Conservation (phyloP, 2,888 invertebrate species). For the Metellina segmentata region DNA sequence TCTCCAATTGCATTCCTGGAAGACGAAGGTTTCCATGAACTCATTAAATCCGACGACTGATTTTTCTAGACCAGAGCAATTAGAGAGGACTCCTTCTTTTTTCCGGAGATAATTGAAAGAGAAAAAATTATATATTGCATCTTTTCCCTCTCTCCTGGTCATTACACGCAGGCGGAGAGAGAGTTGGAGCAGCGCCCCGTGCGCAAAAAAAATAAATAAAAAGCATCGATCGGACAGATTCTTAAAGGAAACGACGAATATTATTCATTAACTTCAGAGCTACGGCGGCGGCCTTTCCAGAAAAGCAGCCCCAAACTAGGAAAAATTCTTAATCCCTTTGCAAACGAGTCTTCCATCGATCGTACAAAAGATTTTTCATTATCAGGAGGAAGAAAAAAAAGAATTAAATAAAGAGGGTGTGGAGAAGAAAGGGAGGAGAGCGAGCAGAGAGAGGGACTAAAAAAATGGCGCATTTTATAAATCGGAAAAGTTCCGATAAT, state of each 20-base stretch:
- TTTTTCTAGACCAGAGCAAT: constrained; percentile 32
- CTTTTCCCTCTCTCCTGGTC: neutral
- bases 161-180: constrained; percentile 5
- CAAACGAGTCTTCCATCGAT: constrained; percentile 71
- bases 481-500: constrained; percentile 75
- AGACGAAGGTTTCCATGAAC: constrained; percentile 12
- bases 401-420: constrained; percentile 68
- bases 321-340: constrained; percentile 74
- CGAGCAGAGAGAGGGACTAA: constrained; percentile 6
- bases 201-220: neutral
- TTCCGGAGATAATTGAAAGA: constrained; percentile 11
- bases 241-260: constrained; percentile 50
- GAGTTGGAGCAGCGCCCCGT: constrained; percentile 10
- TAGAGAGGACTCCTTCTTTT: constrained; percentile 24
- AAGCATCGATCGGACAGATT: constrained; percentile 26
- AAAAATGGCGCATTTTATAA: constrained; percentile 62
- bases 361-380: constrained; percentile 73
- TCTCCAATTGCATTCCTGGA: too few relatives aligned
- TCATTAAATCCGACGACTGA: constrained; percentile 50
- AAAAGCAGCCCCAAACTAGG: constrained; percentile 55
- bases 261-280: constrained; percentile 74
- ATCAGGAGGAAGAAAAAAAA: constrained; percentile 69
- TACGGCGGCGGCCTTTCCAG: constrained; percentile 51
- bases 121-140: constrained; percentile 1
- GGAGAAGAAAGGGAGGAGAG: constrained; percentile 31